Conservation (phyloP, 2,888 invertebrate genomes). For the Thereva unica region DNA sequence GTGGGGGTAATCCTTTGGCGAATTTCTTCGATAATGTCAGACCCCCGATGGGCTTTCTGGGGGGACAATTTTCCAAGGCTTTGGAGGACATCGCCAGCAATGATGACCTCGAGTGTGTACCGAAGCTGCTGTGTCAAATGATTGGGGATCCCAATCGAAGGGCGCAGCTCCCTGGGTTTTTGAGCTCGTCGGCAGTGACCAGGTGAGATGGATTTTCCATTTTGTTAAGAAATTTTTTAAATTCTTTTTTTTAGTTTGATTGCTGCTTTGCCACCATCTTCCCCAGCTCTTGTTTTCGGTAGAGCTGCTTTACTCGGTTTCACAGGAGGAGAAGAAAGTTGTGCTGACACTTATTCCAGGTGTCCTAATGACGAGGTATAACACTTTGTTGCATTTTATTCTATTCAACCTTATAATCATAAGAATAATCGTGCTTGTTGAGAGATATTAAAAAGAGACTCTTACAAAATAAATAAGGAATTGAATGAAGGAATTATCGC, state of each 20-base stretch:
- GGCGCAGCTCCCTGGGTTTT: constrained; percentile 54
- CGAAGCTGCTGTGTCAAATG: constrained; percentile 74
- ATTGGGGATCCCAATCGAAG: constrained; percentile 62
- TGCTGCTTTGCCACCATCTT: constrained; percentile 52
- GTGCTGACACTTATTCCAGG: constrained; percentile 65
- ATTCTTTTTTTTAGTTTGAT: constrained; percentile 43
- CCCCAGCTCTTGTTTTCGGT: constrained; percentile 73
- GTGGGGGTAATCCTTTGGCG: constrained; percentile 38
- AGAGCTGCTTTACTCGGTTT: constrained; percentile 76
- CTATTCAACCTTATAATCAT: constrained; percentile 23
- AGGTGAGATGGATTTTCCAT: constrained; percentile 49
- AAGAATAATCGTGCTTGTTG: background rate
- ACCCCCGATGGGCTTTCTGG: constrained; percentile 48
- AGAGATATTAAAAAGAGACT: too few species aligned
- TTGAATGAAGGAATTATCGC: too few species aligned
- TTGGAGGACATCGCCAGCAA: constrained; percentile 63
- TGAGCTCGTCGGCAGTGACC: constrained; percentile 56
- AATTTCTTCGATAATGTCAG: constrained; percentile 33
- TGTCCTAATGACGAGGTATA: constrained; percentile 69
- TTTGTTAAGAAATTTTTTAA: background rate
- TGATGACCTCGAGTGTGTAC: constrained; percentile 74
- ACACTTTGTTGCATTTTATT: constrained; percentile 48
- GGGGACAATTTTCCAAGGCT: constrained; percentile 57
- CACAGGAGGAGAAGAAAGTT: constrained; percentile 59
- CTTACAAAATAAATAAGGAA: too few species aligned